These are phyloP conservation scores for Drosophila tanythrix DNA, from an alignment of 2,888 invertebrate species.

Conservation along the genomic window DNA sequence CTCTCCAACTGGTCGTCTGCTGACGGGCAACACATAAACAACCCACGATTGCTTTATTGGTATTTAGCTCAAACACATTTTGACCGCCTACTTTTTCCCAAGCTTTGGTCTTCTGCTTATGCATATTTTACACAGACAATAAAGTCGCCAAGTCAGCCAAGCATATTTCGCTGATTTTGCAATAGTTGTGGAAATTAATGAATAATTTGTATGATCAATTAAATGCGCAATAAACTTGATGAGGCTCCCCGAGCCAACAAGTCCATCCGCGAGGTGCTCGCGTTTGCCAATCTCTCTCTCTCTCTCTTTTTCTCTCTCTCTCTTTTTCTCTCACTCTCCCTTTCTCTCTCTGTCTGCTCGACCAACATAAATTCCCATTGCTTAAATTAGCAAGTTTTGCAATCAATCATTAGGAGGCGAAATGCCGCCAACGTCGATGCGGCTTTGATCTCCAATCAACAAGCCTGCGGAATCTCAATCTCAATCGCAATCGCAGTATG, in stretches of 20 bases:
- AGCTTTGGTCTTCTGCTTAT: conserved; percentile 43
- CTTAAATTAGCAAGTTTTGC: conserved; percentile 77
- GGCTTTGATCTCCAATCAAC: conserved; percentile 69
- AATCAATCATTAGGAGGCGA: conserved; percentile 72
- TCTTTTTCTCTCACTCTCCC: no score
- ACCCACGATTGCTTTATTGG: conserved; percentile 57
- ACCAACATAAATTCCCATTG: conserved; percentile 72
- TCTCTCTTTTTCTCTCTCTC: no score
- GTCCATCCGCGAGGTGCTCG: conserved; percentile 35
- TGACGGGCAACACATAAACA: conserved; percentile 27
- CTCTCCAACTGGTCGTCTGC: background rate
- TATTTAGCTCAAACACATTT: conserved; percentile 53
- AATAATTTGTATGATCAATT: conserved; percentile 78
- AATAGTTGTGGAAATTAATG: conserved; percentile 65
- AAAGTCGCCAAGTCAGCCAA: conserved; percentile 16
- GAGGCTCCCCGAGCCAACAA: conserved; percentile 34
- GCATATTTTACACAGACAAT: conserved; percentile 64
- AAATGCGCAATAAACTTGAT: conserved; percentile 77
- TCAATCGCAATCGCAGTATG: conserved; percentile 7
- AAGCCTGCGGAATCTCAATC: conserved; percentile 41
- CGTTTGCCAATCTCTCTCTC: conserved; percentile 29
- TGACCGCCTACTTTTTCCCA: conserved; percentile 53
- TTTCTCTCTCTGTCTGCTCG: background rate
- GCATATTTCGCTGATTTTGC: conserved; percentile 57
- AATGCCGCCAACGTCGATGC: conserved; percentile 57